Percentiles rank a stretch among this genome's conserved stretches.
Evolutionary conservation across 2,888 invertebrate species (phyloP).

Genomic region (Acronicta aceris): DNA sequence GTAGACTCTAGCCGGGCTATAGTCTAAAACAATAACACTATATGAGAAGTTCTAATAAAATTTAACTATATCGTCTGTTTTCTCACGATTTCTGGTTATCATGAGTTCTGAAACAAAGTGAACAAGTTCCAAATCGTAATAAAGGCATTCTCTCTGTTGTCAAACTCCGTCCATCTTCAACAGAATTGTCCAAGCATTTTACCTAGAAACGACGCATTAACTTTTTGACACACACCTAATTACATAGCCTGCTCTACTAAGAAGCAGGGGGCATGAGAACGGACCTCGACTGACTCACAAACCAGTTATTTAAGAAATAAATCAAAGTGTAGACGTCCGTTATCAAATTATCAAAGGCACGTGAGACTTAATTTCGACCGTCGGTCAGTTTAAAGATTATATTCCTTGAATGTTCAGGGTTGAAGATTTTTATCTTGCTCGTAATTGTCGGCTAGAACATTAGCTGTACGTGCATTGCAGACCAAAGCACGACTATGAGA

Average conservation of each 20-base stretch:
- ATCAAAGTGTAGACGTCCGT: constrained; percentile 81
- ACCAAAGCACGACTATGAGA: constrained; percentile 63
- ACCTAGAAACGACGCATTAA: constrained; percentile 52
- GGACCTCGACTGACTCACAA: constrained; percentile 71
- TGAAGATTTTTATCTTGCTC: constrained; percentile 77
- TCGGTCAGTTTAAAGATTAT: constrained; percentile 85
- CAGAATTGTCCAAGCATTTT: constrained; percentile 35
- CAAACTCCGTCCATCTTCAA: constrained; percentile 11
- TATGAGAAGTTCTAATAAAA: not conserved
- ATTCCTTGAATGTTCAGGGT: constrained; percentile 80
- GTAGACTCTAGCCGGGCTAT: no score
- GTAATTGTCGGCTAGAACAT: constrained; percentile 85
- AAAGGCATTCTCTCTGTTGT: not conserved
- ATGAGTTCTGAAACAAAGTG: constrained; percentile 5
- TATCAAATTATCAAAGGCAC: constrained; percentile 89
- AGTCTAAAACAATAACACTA: no score
- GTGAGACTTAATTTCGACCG: constrained; percentile 85
- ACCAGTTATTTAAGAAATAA: constrained; percentile 79
- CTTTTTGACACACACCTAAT: constrained; percentile 60
- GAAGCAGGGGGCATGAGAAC: constrained; percentile 81
- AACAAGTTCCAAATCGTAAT: constrained; percentile 13
- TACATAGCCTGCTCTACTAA: constrained; percentile 60
- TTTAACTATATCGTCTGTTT: not conserved
- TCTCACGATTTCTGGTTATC: constrained; percentile 16
- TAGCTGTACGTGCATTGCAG: constrained; percentile 69